phyloP scores from a whole-genome alignment of 37 sponge, comb jelly and placozoan species.

The Chondrilla cf. caribensis region DNA sequence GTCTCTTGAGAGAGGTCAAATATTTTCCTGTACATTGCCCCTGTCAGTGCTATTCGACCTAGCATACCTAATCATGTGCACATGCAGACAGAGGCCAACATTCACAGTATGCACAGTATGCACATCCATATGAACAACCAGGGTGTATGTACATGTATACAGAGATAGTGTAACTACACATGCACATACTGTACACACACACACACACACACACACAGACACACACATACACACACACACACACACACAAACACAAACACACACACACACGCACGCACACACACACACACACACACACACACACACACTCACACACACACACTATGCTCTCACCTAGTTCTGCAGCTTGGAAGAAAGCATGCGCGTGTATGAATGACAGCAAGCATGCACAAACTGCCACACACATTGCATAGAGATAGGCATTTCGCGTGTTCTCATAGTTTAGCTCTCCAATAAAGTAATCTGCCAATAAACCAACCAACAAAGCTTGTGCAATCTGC shows the following conservation, averaged over 20 bases:
- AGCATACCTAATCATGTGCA: conserved; percentile 36
- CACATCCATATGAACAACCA: too few relatives aligned
- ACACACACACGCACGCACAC: conserved; percentile 17
- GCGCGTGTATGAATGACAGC: too few relatives aligned
- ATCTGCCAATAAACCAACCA: conserved; percentile 7
- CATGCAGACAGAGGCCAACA: conserved; percentile 16
- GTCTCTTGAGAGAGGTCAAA: conserved; percentile 52
- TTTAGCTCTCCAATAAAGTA: conserved; percentile 2
- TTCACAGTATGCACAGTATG: too few relatives aligned
- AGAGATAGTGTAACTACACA: neutral
- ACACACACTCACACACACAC: neutral
- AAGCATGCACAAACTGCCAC: too few relatives aligned
- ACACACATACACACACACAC: conserved; percentile 15
- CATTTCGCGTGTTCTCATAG: conserved; percentile 15
- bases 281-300: conserved; percentile 18
- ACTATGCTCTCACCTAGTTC: too few relatives aligned
- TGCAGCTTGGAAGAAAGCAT: too few relatives aligned
- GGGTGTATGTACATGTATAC: neutral
- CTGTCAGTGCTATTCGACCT: conserved; percentile 45
- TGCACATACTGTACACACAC: neutral
- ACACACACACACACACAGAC: conserved; percentile 30
- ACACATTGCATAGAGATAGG: conserved; percentile 25
- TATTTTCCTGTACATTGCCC: conserved; percentile 63
- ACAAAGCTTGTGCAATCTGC: neutral
- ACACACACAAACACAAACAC: conserved; percentile 18